Conservation (phyloP, 2,888 invertebrate genomes). For the Mellilla xanthometata region DNA sequence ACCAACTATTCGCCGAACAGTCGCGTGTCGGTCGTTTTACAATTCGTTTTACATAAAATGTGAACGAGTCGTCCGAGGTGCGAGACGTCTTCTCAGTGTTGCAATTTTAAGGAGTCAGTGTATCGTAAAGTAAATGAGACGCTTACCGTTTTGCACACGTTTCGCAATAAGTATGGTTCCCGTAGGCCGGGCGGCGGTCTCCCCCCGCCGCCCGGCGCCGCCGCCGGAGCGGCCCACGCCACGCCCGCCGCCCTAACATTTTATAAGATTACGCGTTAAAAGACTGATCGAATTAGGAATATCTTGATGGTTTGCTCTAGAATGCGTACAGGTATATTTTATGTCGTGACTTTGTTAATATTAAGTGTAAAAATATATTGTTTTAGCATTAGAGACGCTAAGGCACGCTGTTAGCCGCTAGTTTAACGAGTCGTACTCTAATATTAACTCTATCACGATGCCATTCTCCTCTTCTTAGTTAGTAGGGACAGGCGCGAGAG, state of each 20-base stretch:
- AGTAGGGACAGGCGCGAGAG: conserved; percentile 26
- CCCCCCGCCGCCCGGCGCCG: conserved; percentile 12
- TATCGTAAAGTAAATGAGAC: conserved; percentile 74
- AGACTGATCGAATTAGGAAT: conserved; percentile 55
- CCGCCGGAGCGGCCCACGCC: conserved; percentile 47
- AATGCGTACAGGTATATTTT: conserved; percentile 36
- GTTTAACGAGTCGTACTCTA: conserved; percentile 30
- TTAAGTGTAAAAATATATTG: conserved; percentile 32
- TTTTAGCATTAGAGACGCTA: conserved; percentile 34
- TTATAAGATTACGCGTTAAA: conserved; percentile 55
- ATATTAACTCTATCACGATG: conserved; percentile 37
- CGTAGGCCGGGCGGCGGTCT: conserved; percentile 43
- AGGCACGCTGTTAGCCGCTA: conserved; percentile 36
- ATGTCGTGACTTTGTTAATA: conserved; percentile 38
- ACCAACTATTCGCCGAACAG: conserved; percentile 70
- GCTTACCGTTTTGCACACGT: conserved; percentile 80
- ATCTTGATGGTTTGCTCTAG: conserved; percentile 37
- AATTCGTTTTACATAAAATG: conserved; percentile 63
- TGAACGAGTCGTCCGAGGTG: conserved; percentile 59
- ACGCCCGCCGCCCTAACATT: conserved; percentile 39
- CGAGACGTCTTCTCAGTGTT: conserved; percentile 70
- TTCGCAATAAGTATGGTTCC: conserved; percentile 77
- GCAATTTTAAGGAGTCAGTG: conserved; percentile 72
- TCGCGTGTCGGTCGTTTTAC: conserved; percentile 75
- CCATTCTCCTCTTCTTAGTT: conserved; percentile 24